These are phyloP conservation scores for Gavia stellata DNA, from an alignment of 2,113 vertebrate genomes.

Conservation along the genomic window DNA sequence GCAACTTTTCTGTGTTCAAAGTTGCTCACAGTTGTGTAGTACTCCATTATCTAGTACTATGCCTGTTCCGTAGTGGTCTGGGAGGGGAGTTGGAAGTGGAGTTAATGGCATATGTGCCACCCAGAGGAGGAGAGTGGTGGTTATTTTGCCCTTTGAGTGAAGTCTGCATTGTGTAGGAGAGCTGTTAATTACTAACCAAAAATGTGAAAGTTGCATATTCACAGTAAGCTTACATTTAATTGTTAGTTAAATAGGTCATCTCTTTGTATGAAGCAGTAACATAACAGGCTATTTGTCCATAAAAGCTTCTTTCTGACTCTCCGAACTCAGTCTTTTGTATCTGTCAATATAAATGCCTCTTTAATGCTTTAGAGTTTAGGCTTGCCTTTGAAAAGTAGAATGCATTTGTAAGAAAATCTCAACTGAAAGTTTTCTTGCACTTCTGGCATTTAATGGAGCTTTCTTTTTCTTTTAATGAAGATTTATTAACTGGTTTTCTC, in stretches of 20 bases:
- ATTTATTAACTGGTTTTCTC: constrained; percentile 96
- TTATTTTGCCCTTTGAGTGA: background rate
- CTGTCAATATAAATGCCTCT: background rate
- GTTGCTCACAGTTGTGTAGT: background rate
- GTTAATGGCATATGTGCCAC: fast-evolving
- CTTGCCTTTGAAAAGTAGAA: background rate
- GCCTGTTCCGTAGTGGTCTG: background rate
- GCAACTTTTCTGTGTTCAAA: fast-evolving
- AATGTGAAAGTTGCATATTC: background rate
- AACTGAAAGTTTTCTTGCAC: background rate
- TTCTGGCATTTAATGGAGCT: background rate
- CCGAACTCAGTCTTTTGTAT: background rate
- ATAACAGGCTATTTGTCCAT: background rate
- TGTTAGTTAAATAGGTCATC: background rate
- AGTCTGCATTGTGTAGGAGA: background rate
- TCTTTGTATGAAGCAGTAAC: background rate
- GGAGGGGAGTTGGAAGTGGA: background rate
- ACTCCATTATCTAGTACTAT: background rate
- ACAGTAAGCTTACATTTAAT: background rate
- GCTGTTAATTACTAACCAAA: background rate
- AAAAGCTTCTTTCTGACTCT: background rate
- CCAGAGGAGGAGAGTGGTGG: background rate
- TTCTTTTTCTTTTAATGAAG: constrained; percentile 48
- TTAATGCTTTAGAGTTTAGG: background rate
- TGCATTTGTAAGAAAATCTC: background rate